phyloP scores from a whole-genome alignment of 1,140 invertebrate genomes.

The Ceratosolen solmsi region DNA sequence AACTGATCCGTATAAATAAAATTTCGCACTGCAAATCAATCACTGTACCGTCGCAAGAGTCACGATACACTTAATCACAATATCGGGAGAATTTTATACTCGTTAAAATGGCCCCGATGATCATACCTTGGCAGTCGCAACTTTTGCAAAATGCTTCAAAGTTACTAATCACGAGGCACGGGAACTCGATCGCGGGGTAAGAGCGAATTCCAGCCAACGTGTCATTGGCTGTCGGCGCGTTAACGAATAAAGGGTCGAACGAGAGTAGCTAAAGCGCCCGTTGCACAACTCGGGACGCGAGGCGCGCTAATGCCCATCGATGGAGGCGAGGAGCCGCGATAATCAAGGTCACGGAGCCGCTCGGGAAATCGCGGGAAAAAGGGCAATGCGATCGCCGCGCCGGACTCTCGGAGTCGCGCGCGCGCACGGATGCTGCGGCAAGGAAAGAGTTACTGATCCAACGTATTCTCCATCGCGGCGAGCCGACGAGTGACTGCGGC shows the following conservation, averaged over 20 bases:
- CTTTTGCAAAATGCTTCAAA: too few relatives aligned
- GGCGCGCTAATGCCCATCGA: too few relatives aligned
- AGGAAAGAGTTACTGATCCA: slow-evolving; percentile 68
- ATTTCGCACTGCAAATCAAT: not conserved
- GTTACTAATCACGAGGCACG: too few relatives aligned
- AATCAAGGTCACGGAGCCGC: slow-evolving; percentile 5
- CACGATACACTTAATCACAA: slow-evolving; percentile 2
- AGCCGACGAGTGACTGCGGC: slow-evolving; percentile 17
- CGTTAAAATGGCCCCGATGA: not conserved
- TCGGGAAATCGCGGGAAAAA: not conserved
- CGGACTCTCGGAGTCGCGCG: slow-evolving; percentile 51
- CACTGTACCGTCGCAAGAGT: slow-evolving; percentile 10
- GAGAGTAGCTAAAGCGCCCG: too few relatives aligned
- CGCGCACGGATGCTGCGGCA: slow-evolving; percentile 65
- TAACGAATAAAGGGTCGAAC: too few relatives aligned
- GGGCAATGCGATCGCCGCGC: not conserved
- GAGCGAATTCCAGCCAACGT: too few relatives aligned
- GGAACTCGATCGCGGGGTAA: too few relatives aligned
- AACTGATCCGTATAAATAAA: not conserved
- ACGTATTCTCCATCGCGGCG: slow-evolving; percentile 60
- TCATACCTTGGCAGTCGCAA: not conserved
- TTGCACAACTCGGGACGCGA: too few relatives aligned
- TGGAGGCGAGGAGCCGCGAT: too few relatives aligned
- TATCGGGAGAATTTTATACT: not conserved
- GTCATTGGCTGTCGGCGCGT: too few relatives aligned